phyloP scores from a whole-genome alignment of 2,888 invertebrate species.

The Alcis repandata region DNA sequence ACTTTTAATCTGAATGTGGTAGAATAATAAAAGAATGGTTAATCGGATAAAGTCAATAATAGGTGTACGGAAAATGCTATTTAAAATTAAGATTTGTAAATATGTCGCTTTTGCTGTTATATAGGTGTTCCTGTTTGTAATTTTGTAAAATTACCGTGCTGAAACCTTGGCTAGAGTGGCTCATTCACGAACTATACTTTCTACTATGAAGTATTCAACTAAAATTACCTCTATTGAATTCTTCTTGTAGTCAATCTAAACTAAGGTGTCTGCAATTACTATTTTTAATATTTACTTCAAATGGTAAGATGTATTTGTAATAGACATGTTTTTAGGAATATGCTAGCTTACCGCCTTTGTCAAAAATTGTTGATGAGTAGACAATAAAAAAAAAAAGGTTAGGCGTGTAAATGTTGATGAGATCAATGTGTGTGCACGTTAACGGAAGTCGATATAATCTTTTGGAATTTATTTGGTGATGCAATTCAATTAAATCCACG shows the following conservation, averaged over 20 bases:
- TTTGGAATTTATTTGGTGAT: slow-evolving; percentile 11
- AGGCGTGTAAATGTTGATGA: background rate
- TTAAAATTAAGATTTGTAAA: slow-evolving; percentile 14
- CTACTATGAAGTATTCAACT: background rate
- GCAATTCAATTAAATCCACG: background rate
- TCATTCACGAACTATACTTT: slow-evolving; percentile 11
- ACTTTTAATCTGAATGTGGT: slow-evolving; percentile 4
- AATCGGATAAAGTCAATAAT: background rate
- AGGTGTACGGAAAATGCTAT: background rate
- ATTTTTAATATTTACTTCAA: slow-evolving; percentile 10
- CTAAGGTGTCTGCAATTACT: slow-evolving; percentile 19
- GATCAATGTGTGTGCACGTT: background rate
- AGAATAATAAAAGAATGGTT: background rate
- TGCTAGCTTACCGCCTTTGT: slow-evolving; percentile 32
- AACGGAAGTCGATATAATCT: background rate
- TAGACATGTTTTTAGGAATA: slow-evolving; percentile 7
- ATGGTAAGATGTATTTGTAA: slow-evolving; percentile 8
- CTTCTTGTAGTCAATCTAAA: slow-evolving; percentile 1
- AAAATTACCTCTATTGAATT: background rate
- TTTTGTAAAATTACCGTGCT: slow-evolving; percentile 17
- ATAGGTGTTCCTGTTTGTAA: slow-evolving; percentile 6
- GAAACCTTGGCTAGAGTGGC: slow-evolving; percentile 10
- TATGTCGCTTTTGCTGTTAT: slow-evolving; percentile 8
- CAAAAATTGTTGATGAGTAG: slow-evolving; percentile 5
- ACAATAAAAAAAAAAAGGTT: background rate